Evolutionary conservation across 2,113 vertebrate species (phyloP).

Genomic region (Oreochromis tanganicae): DNA sequence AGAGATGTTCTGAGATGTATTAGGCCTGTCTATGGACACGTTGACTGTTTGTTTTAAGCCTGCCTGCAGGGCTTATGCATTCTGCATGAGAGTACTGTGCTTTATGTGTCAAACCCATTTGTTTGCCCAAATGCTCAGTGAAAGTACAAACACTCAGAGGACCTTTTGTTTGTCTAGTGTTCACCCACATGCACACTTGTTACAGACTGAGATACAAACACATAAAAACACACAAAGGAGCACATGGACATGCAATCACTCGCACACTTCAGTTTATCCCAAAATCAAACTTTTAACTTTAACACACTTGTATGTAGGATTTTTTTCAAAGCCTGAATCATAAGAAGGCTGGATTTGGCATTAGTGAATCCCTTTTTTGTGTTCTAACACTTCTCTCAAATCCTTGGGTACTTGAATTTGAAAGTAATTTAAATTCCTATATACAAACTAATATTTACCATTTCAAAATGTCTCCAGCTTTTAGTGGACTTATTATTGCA

Average conservation of each 20-base stretch:
- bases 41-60: conserved; percentile 64
- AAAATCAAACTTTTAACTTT: not conserved
- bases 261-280: not conserved
- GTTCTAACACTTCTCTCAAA: not conserved
- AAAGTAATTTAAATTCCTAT: not conserved
- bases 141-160: conserved; percentile 47
- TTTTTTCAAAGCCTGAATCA: not conserved
- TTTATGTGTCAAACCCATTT: conserved; percentile 71
- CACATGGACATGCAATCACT: not conserved
- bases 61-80: conserved; percentile 69
- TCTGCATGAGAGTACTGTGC: conserved; percentile 63
- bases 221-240: not conserved
- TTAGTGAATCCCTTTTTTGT: conserved; percentile 33
- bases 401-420: not conserved
- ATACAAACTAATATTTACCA: not conserved
- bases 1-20: conserved; percentile 52
- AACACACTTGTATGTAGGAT: not conserved
- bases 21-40: conserved; percentile 54
- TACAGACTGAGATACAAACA: not conserved
- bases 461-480: not conserved
- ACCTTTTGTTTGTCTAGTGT: conserved; percentile 55
- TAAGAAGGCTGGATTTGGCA: not conserved
- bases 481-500: not conserved
- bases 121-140: conserved; percentile 63
- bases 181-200: conserved; percentile 20